Evolutionary conservation across 2,888 invertebrate genomes (phyloP), one percentile per base, ranked within the genome.

Genomic region (Branchellion lobata): DNA sequence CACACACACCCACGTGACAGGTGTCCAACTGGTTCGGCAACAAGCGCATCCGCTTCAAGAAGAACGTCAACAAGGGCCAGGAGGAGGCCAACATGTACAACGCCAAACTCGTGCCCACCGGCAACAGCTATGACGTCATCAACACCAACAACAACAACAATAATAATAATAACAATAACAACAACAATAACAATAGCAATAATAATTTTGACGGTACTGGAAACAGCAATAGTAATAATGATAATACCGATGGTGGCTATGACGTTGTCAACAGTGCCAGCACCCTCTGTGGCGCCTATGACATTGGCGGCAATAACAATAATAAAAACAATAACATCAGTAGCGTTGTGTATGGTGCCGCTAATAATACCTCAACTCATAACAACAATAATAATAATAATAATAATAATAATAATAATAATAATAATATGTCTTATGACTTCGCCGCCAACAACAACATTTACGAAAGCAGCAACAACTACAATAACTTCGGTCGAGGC

Each of bases 31-130:
- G 98, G 98, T 98, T 98, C 88, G 98, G 98, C 85, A 98, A 98
- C 90, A 98, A 98, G 89, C 92, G 98, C 87, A 99, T 99, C 90
- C 93, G 98, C 86, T 99, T 98, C 90, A 99, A 99, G 93, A 99
- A 99, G 90, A 98, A 98, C 90, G 98, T 99, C 85, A 97, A 96
- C 86, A 99, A 99, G 89, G 81, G 97, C 80, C 97, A 98, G 89
- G 98, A 99, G 89, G 98, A 99, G 89, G 98, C 98, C 81, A 97
- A 97, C 89, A 90, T 98, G 86, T 98, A 98, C 89, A 97, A 97
- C 82, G 97, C 97, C 83, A 98, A 98, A 90, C 96, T 82, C n/a
- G 82, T 83, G 0, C 29, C 53, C 34, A 18, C 27, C 36, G 33
- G 34, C 1, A 29, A 29, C 1, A 51, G 18, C 1, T 33, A 40